Conservation (phyloP, 1,140 invertebrate genomes). For the Drosophila carrolli region DNA sequence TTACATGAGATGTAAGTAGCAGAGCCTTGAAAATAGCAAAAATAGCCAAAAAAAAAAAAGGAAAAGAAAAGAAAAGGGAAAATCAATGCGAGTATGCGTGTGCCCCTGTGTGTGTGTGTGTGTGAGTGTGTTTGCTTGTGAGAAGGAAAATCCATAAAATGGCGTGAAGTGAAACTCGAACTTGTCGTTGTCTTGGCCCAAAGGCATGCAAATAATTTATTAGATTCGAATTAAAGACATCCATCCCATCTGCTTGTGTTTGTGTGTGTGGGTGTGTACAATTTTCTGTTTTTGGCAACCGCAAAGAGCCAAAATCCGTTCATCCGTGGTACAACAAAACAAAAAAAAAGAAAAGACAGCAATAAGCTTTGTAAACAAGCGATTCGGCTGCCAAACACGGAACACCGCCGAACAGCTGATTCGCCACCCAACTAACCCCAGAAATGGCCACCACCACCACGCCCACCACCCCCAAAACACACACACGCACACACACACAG, state of each 20-base stretch:
- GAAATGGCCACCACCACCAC: conserved; percentile 4
- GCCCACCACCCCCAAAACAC: conserved; percentile 4
- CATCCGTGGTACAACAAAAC: conserved; percentile 7
- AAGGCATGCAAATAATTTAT: conserved; percentile 52
- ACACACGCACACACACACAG: conserved; percentile 4
- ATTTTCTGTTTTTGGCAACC: conserved; percentile 34
- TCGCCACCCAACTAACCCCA: background rate
- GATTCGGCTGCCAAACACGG: conserved; percentile 49
- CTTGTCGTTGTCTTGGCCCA: conserved; percentile 33
- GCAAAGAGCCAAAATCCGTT: conserved; percentile 23
- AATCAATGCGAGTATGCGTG: conserved; percentile 70
- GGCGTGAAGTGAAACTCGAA: conserved; percentile 59
- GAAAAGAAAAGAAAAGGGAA: conserved; percentile 43
- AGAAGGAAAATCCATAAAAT: conserved; percentile 72
- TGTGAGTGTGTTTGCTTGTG: conserved; percentile 6
- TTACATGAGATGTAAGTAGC: conserved; percentile 61
- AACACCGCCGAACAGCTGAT: conserved; percentile 64
- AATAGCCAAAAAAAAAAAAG: conserved; percentile 17
- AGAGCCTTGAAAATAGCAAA: conserved; percentile 68
- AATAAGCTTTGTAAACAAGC: conserved; percentile 70
- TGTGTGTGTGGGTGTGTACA: conserved; percentile 9
- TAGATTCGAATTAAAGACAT: conserved; percentile 61
- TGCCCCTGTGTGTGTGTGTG: conserved; percentile 12
- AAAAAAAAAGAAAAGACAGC: background rate
- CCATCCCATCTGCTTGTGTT: conserved; percentile 25